These are phyloP conservation scores for Oenanthe oenanthe DNA, from an alignment of 2,113 vertebrate species.

Conservation along the genomic window DNA sequence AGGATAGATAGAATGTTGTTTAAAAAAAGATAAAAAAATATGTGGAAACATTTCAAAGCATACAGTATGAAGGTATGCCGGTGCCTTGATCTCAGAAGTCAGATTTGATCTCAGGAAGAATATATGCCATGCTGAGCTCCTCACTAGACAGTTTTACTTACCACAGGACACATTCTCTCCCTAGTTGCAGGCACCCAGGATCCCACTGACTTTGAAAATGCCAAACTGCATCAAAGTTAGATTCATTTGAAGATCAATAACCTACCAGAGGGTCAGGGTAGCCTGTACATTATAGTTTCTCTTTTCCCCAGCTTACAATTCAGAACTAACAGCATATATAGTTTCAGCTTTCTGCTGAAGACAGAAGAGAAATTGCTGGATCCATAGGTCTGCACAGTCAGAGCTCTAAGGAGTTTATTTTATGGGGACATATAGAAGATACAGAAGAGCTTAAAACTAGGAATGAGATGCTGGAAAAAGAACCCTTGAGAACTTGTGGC, in stretches of 20 bases:
- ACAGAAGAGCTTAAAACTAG: neutral
- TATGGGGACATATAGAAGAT: neutral
- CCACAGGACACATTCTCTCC: neutral
- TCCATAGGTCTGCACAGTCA: neutral
- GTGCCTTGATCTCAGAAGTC: neutral
- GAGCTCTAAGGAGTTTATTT: neutral
- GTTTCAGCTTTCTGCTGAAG: neutral
- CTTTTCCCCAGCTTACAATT: neutral
- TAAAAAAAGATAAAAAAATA: neutral
- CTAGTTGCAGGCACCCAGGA: neutral
- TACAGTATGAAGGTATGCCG: neutral
- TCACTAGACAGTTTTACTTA: neutral
- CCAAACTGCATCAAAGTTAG: slow-evolving; percentile 47
- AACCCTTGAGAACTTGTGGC: neutral
- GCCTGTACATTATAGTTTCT: neutral
- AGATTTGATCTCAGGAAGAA: neutral
- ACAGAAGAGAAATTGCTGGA: neutral
- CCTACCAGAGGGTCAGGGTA: neutral
- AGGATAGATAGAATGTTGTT: neutral
- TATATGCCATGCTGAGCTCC: neutral
- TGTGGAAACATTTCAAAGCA: neutral
- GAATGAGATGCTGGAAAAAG: neutral
- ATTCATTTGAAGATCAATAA: slow-evolving; percentile 53
- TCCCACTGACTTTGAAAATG: slow-evolving; percentile 47
- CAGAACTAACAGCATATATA: neutral